Evolutionary conservation across 1,140 invertebrate genomes (phyloP).

Genomic region (Atta texana): DNA sequence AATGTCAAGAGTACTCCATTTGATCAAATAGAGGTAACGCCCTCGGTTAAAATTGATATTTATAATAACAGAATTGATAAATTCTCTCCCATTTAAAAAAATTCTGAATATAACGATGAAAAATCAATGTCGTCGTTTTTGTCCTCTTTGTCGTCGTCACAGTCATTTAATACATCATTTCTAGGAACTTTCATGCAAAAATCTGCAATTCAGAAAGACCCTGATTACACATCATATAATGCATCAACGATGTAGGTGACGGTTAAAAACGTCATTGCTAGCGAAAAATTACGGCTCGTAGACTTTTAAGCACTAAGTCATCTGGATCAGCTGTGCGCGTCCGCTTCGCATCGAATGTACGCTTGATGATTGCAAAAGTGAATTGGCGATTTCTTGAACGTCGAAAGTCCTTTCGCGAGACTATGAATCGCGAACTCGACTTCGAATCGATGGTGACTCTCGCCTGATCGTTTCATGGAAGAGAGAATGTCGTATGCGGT

Average conservation of each 20-base stretch:
- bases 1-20: too few relatives aligned
- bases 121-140: not conserved
- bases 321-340: constrained; percentile 67
- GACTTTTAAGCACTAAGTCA: not conserved
- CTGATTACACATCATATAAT: not conserved
- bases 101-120: too few relatives aligned
- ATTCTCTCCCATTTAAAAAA: too few relatives aligned
- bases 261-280: constrained; percentile 3
- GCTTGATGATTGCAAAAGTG: constrained; percentile 76
- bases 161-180: not conserved
- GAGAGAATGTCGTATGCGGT: constrained; percentile 51
- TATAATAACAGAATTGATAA: too few relatives aligned
- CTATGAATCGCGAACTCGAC: constrained; percentile 32
- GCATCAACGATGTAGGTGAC: not conserved
- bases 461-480: constrained; percentile 48
- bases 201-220: constrained; percentile 50
- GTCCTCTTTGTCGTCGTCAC: not conserved
- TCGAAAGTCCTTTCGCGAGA: constrained; percentile 72
- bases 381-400: constrained; percentile 75
- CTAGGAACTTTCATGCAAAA: constrained; percentile 42
- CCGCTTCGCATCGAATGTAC: constrained; percentile 39
- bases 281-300: constrained; percentile 40
- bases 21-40: too few relatives aligned
- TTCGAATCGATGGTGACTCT: constrained; percentile 20
- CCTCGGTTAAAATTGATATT: too few relatives aligned